Evolutionary conservation across 1,140 invertebrate genomes (phyloP).

Genomic region (Halyomorpha halys): DNA sequence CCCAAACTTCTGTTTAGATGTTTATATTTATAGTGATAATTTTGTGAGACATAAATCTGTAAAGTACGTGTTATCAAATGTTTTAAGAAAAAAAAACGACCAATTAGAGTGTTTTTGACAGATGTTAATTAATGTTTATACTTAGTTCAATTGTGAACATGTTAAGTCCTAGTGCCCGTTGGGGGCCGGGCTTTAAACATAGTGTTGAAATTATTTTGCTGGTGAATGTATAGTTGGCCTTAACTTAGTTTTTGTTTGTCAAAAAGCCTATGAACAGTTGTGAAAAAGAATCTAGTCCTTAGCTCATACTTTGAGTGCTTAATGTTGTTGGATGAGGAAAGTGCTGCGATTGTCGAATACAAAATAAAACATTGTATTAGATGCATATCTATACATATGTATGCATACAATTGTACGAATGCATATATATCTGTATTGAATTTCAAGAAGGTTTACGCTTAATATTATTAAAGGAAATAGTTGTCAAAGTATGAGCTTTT

Average conservation of each 20-base stretch:
- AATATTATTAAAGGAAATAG: not conserved
- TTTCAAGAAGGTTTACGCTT: constrained; percentile 3
- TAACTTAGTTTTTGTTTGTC: not conserved
- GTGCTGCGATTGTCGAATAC: too few relatives aligned
- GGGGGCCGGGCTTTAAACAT: not conserved
- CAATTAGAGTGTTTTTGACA: constrained; percentile 17
- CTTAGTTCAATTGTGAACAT: constrained; percentile 7
- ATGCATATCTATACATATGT: too few relatives aligned
- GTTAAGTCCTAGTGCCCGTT: not conserved
- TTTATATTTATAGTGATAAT: constrained; percentile 16
- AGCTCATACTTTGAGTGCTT: constrained; percentile 14
- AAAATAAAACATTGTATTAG: too few relatives aligned
- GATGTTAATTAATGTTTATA: constrained; percentile 9
- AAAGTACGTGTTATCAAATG: constrained; percentile 1
- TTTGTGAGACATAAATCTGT: constrained; percentile 9
- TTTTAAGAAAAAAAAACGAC: not conserved
- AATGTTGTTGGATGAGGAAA: too few relatives aligned
- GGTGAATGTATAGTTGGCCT: constrained; percentile 9
- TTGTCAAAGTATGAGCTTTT: constrained; percentile 13
- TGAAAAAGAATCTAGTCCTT: not conserved
- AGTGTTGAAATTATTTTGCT: not conserved
- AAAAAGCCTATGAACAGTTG: too few relatives aligned
- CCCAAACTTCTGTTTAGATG: constrained; percentile 5
- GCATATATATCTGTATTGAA: too few relatives aligned
- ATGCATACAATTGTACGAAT: too few relatives aligned